Base-by-base conservation (phyloP, 1,140 invertebrate species). In the Zaprionus ghesquierei region DNA sequence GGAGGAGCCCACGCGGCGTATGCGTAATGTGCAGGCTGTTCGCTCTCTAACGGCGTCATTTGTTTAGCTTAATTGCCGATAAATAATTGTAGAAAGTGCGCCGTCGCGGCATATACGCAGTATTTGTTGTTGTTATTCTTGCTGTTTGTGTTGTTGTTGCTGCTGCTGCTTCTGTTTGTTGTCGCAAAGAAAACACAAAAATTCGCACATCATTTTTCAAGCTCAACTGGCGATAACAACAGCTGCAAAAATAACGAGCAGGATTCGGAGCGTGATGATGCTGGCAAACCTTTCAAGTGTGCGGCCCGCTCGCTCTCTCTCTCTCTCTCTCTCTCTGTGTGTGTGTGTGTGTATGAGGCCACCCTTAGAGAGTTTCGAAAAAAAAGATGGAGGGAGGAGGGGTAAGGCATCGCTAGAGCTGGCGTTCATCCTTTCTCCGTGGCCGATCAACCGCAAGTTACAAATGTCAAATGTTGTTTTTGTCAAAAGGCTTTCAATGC, bases 361-460 rank as follows among this genome's bases (percentile, higher is more conserved):
- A 80, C 75, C 80, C 81, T 75, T 66, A 65, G 41, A 23, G 55
- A 58, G 15, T 61, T 15, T 33, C 12, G n/a, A 33, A 33, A 33
- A 15, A 22, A 44, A n/a, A 44, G 15, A 41, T n/a, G n/a, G n/a
- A 38, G 20, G 23, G n/a, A 3, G 29, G 18, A 49, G 10, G 31
- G 38, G 18, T 18, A 20, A 27, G 54, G 33, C n/a, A 20, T 27
- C 12, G 33, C 18, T 3, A 29, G 25, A 35, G 51, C 25, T 49
- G 60, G 41, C 82, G 70, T 78, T 77, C 82, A 89, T 87, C 76
- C 84, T 76, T 82, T 75, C 68, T 65, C 73, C 69, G 73, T 89
- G 82, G 55, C 84, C 75, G 84, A 89, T 89, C 84, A 89, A 89
- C 79, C 84, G 84, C 84, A 89, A 89, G 84, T 80, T 89, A 89